Evolutionary conservation across 2,888 invertebrate genomes (phyloP).

Genomic region (Acleris sparsana): DNA sequence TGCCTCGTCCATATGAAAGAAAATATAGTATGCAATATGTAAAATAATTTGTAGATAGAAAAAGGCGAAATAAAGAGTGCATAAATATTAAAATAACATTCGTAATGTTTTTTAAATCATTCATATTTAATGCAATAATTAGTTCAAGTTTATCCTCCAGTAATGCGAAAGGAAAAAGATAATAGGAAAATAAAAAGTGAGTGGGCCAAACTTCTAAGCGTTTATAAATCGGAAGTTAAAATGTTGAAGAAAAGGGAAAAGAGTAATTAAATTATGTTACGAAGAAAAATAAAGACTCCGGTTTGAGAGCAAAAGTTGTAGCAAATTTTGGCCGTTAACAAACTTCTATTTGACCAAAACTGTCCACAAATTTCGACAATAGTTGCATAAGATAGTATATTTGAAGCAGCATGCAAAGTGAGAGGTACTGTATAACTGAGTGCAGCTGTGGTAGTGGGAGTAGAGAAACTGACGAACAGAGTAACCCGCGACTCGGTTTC

Average conservation of each 20-base stretch:
- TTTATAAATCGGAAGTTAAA: conserved; percentile 58
- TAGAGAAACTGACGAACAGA: conserved; percentile 68
- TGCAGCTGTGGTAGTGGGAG: conserved; percentile 74
- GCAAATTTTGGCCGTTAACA: conserved; percentile 45
- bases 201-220: conserved; percentile 57
- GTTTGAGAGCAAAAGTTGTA: conserved; percentile 61
- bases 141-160: conserved; percentile 54
- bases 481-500: conserved; percentile 69
- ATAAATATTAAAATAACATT: conserved; percentile 61
- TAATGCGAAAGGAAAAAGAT: conserved; percentile 62
- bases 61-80: conserved; percentile 76
- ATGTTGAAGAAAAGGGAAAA: conserved; percentile 63
- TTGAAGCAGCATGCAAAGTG: conserved; percentile 81
- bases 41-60: conserved; percentile 65
- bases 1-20: conserved; percentile 63
- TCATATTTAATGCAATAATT: conserved; percentile 67
- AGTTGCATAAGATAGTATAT: conserved; percentile 62
- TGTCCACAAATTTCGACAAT: conserved; percentile 58
- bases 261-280: conserved; percentile 66
- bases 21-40: conserved; percentile 60
- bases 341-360: conserved; percentile 33
- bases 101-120: conserved; percentile 59
- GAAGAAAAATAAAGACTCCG: conserved; percentile 68
- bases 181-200: conserved; percentile 56
- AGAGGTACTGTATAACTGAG: conserved; percentile 72